These are phyloP conservation scores for Antennarius maculatus DNA, from an alignment of 2,797 vertebrate genomes.

Conservation along the genomic window DNA sequence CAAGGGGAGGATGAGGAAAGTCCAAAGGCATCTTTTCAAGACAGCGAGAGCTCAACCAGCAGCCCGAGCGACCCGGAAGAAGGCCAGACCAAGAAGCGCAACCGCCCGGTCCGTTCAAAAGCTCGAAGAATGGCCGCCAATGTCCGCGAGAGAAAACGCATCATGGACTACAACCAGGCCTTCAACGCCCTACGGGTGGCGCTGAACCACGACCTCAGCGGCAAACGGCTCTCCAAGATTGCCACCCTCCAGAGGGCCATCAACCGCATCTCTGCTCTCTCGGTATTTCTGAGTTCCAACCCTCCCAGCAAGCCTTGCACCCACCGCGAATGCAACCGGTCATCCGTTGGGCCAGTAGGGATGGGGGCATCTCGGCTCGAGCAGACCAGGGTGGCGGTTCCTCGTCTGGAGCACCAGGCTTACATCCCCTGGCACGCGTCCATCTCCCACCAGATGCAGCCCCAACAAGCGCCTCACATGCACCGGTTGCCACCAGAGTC, in stretches of 20 bases:
- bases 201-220: constrained; percentile 90
- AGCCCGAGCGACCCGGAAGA: constrained; percentile 75
- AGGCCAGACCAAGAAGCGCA: constrained; percentile 80
- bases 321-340: constrained; percentile 75
- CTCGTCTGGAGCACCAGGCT: constrained; percentile 63
- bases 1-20: constrained; percentile 62
- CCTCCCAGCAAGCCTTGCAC: constrained; percentile 69
- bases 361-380: constrained; percentile 48
- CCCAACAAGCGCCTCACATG: constrained; percentile 47
- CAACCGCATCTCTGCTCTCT: constrained; percentile 87
- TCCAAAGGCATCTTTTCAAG: constrained; percentile 63
- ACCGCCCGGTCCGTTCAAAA: constrained; percentile 86
- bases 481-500: constrained; percentile 64
- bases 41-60: constrained; percentile 62
- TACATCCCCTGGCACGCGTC: constrained; percentile 68
- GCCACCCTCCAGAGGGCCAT: constrained; percentile 93
- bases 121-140: constrained; percentile 93
- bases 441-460: constrained; percentile 66
- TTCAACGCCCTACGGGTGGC: constrained; percentile 92
- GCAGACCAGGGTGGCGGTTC: constrained; percentile 46
- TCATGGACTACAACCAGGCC: constrained; percentile 97
- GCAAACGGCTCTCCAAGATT: constrained; percentile 96
- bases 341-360: constrained; percentile 3
- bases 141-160: constrained; percentile 92
- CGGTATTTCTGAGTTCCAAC: constrained; percentile 85